Percentiles rank a stretch among this genome's conserved stretches.
phyloP scores from a whole-genome alignment of 2,888 invertebrate genomes.

The Oscheius sp. region DNA sequence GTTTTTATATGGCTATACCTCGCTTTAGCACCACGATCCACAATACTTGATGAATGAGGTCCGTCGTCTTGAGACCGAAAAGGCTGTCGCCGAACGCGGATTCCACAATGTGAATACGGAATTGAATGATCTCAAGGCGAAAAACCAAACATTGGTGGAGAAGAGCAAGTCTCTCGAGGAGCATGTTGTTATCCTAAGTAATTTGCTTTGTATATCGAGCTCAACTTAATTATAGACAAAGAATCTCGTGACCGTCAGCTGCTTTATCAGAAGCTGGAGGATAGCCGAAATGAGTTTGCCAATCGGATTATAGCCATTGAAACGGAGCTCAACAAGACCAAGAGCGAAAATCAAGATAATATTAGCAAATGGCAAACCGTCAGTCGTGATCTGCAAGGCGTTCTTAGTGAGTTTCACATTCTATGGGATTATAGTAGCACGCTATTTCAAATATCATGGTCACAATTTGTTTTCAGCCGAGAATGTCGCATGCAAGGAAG shows the following conservation, averaged over 20 bases:
- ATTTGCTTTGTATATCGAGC: neutral
- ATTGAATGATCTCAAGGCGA: slow-evolving; percentile 8
- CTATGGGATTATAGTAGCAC: too few relatives aligned
- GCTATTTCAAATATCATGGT: neutral
- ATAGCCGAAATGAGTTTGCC: slow-evolving; percentile 41
- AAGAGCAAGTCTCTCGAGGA: slow-evolving; percentile 9
- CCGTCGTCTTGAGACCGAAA: slow-evolving; percentile 14
- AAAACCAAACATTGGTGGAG: neutral
- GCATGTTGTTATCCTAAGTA: neutral
- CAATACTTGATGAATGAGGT: neutral
- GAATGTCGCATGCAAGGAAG: slow-evolving; percentile 41
- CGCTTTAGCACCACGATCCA: too few relatives aligned
- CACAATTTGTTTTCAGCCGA: slow-evolving; percentile 38
- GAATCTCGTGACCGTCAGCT: slow-evolving; percentile 36
- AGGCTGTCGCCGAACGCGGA: slow-evolving; percentile 7
- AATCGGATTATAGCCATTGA: slow-evolving; percentile 47
- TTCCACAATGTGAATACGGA: slow-evolving; percentile 10
- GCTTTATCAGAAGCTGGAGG: slow-evolving; percentile 41
- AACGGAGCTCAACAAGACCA: slow-evolving; percentile 40
- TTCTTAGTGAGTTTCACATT: slow-evolving; percentile 32
- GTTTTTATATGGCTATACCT: too few relatives aligned
- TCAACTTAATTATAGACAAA: slow-evolving; percentile 20
- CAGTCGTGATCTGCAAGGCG: slow-evolving; percentile 52
- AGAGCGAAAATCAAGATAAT: slow-evolving; percentile 54
- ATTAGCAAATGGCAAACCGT: slow-evolving; percentile 48